phyloP scores from a whole-genome alignment of 2,113 vertebrate species.

The Myrmecophaga tridactyla region DNA sequence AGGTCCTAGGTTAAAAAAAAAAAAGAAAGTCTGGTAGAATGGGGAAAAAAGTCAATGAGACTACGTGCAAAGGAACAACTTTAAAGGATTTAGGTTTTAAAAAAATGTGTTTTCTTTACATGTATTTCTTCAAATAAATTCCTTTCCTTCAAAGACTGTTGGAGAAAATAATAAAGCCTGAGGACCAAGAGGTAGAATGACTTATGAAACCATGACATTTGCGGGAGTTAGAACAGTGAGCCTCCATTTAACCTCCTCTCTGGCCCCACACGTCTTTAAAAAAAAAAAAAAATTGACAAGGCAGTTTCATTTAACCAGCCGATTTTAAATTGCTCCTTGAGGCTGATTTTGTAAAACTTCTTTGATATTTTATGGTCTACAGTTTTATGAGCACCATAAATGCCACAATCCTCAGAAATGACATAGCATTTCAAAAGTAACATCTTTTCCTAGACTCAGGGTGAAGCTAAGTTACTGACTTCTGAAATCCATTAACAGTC shows the following conservation, averaged over 20 bases:
- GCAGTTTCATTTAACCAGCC: constrained; percentile 48
- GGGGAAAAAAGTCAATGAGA: neutral
- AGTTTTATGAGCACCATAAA: constrained; percentile 69
- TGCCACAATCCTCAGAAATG: constrained; percentile 40
- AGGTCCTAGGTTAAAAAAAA: neutral
- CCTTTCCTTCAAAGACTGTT: neutral
- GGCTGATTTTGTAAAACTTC: constrained; percentile 61
- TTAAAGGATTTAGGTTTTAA: neutral
- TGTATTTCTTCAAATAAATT: constrained; percentile 48
- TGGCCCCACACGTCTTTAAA: constrained; percentile 1
- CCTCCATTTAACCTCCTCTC: constrained; percentile 39
- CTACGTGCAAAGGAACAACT: neutral
- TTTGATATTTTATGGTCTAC: constrained; percentile 67
- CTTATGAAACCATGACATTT: constrained; percentile 30
- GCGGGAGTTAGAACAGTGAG: neutral
- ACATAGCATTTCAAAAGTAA: constrained; percentile 48
- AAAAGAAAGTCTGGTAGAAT: neutral
- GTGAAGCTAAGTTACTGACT: constrained; percentile 34
- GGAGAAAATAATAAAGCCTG: constrained; percentile 22
- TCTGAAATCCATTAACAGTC: constrained; percentile 39
- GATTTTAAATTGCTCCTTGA: constrained; percentile 62
- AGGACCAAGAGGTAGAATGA: constrained; percentile 12
- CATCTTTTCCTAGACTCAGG: neutral
- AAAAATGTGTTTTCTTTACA: constrained; percentile 7
- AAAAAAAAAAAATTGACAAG: constrained; percentile 44